Conservation (phyloP, 2,113 vertebrate genomes). For the Salvelinus namaycush region DNA sequence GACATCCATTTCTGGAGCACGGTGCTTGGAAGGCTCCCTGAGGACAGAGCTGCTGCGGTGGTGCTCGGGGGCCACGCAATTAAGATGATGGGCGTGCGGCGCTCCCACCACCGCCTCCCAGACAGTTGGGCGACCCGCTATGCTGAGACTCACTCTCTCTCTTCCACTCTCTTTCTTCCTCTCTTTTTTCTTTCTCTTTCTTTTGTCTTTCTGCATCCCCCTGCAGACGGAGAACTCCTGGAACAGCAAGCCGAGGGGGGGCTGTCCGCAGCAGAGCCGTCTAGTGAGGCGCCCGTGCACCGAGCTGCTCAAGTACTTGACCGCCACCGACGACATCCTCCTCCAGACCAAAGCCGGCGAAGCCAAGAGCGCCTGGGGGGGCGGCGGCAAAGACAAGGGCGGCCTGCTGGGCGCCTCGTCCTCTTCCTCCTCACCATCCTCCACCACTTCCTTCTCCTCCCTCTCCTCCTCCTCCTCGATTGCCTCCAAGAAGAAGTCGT, state of each 20-base stretch:
- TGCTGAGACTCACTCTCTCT: constrained; percentile 2
- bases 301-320: constrained; percentile 98
- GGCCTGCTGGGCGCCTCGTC: constrained; percentile 67
- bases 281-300: constrained; percentile 95
- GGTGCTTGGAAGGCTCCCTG: constrained; percentile 67
- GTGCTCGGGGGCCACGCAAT: constrained; percentile 70
- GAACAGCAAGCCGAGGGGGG: constrained; percentile 91
- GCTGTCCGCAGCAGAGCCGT: constrained; percentile 88
- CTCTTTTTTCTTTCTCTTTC: not conserved
- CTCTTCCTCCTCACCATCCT: constrained; percentile 72
- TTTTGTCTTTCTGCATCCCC: constrained; percentile 43
- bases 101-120: constrained; percentile 65
- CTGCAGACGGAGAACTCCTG: constrained; percentile 92
- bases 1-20: constrained; percentile 72
- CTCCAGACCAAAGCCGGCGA: constrained; percentile 91
- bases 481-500: constrained; percentile 77
- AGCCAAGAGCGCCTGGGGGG: constrained; percentile 84
- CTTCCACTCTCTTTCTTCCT: not conserved
- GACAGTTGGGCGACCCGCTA: constrained; percentile 51
- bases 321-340: constrained; percentile 91
- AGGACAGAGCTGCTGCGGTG: constrained; percentile 60
- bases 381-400: constrained; percentile 84
- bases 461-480: constrained; percentile 76
- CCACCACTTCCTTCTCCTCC: constrained; percentile 74
- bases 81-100: constrained; percentile 81